These are phyloP conservation scores for Pseudomyrmex pallidus DNA, from an alignment of 1,140 invertebrate genomes.

Conservation along the genomic window DNA sequence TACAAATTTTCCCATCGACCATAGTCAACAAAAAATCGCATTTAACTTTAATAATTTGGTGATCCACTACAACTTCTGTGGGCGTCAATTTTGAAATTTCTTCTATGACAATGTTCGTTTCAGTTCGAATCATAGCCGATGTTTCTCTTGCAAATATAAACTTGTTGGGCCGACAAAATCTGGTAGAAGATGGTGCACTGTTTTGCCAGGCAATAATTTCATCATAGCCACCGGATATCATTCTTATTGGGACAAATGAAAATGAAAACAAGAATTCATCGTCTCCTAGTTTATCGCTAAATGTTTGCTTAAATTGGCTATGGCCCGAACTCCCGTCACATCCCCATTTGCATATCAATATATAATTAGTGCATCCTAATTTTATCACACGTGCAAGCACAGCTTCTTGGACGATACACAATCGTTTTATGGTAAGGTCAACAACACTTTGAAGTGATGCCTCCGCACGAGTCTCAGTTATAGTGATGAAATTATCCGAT, in stretches of 20 bases:
- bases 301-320: slow-evolving; percentile 11
- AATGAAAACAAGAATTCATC: too few species aligned
- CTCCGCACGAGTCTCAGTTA: slow-evolving; percentile 8
- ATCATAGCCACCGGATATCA: too few species aligned
- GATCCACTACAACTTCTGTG: not conserved
- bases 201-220: too few species aligned
- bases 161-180: too few species aligned
- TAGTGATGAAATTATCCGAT: not conserved
- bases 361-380: too few species aligned
- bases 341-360: not conserved
- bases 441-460: slow-evolving; percentile 5
- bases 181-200: too few species aligned
- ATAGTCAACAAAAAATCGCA: slow-evolving; percentile 55
- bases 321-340: slow-evolving; percentile 15
- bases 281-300: not conserved
- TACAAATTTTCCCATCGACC: slow-evolving; percentile 77
- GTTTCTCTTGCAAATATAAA: too few species aligned
- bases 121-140: too few species aligned
- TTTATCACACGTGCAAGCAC: not conserved
- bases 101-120: too few species aligned
- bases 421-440: not conserved
- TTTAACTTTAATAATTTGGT: slow-evolving; percentile 24
- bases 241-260: too few species aligned
- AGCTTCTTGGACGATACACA: not conserved
- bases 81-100: too few species aligned